Base-by-base conservation (phyloP, 2,888 invertebrate species). In the Ferdinandea cuprea region DNA sequence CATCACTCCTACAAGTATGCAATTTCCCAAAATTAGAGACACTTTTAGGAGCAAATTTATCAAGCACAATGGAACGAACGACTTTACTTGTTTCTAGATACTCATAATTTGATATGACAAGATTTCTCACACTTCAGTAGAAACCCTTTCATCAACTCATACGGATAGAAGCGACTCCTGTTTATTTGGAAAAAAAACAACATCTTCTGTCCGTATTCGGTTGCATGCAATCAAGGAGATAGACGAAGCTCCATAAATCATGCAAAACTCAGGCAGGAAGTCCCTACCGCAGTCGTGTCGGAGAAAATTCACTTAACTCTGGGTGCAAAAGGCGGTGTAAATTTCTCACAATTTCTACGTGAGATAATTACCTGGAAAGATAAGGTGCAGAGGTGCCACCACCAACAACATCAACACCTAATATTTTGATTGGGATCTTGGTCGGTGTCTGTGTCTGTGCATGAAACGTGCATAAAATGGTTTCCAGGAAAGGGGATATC, bases 291-390 rank as follows among this genome's bases (percentile, higher is more conserved):
- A 46, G 40, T 15, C 17, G 9, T 69, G 17, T 30, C n/a, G 32
- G 58, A n/a, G 58, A 46, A 44, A 56, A 77, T 71, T 56, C 77
- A 72, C 63, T 65, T 65, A 72, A 35, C 61, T 50, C 25, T 13
- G 42, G 28, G 52, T 5, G 3, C 11, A 37, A 21, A 4, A 21
- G 7, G 17, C 40, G 56, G 32, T 68, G 58, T 69, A 52, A 52
- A 32, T 37, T 71, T 30, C n/a, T n/a, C 42, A 13, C 32, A 52
- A 30, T 15, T 32, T 28, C 61, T 79, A 59, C 71, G 71, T 66
- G 59, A 54, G 59, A 79, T 73, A 66, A 79, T 79, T 79, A 66
- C 73, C 52, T 21, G 13, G 54, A 66, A 46, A 73, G 59, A 79
- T 79, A 78, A 72, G 63, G 44, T 9, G 35, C 46, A 48, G 46